Percentiles rank a stretch among this genome's conserved stretches.
Conservation (phyloP, 2,888 invertebrate genomes). For the Dryococelus australis region DNA sequence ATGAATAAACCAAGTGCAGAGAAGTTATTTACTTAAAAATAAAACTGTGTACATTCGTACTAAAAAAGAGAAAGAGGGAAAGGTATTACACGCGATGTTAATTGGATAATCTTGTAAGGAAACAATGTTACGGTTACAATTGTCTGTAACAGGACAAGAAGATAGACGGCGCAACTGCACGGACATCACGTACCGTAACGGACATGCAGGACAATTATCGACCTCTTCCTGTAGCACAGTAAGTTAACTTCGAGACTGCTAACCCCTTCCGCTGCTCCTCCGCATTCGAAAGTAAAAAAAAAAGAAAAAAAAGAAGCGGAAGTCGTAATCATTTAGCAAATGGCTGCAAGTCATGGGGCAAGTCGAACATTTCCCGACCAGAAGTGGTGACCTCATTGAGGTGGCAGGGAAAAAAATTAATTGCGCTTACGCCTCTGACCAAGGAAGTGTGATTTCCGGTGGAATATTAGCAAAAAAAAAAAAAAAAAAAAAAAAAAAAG, state of each 20-base stretch:
- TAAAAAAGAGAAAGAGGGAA: too few species aligned
- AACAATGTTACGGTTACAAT: too few species aligned
- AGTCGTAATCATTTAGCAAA: background rate
- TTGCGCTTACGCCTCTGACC: background rate
- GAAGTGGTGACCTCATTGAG: slow-evolving; percentile 3
- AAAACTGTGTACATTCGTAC: too few species aligned
- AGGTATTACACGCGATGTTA: too few species aligned
- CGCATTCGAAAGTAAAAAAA: background rate
- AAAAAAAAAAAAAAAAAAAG: background rate
- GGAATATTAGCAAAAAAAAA: background rate
- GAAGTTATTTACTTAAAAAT: too few species aligned
- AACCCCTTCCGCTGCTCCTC: background rate
- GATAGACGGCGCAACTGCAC: background rate
- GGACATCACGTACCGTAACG: background rate
- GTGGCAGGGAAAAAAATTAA: background rate
- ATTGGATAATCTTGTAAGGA: too few species aligned
- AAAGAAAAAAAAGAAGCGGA: background rate
- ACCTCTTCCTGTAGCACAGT: background rate
- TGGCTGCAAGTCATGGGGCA: slow-evolving; percentile 1
- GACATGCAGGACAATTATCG: background rate
- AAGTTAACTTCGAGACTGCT: background rate
- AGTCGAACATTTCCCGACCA: background rate
- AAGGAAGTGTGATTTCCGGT: background rate
- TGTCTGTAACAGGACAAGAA: too few species aligned
- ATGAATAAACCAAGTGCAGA: too few species aligned